Percentiles rank a stretch among this genome's conserved stretches.
Evolutionary conservation across 2,888 invertebrate genomes (phyloP).

Genomic region (Melieria crassipennis): DNA sequence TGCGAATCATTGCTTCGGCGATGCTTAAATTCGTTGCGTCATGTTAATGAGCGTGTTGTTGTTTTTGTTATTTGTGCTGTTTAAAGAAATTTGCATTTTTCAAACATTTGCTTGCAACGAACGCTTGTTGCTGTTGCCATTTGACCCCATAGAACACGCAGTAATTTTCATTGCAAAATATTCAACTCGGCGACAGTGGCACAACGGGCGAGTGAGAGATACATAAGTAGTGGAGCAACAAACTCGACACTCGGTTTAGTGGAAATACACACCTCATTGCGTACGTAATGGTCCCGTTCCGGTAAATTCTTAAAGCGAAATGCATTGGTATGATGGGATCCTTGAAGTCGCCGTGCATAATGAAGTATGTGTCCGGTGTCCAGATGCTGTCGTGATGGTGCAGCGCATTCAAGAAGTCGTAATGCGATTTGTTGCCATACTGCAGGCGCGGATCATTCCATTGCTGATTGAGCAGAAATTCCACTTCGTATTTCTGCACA

Average conservation of each 20-base stretch:
- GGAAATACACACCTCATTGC: constrained; percentile 78
- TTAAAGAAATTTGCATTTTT: constrained; percentile 30
- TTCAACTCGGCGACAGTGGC: too few species aligned
- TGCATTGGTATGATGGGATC: constrained; percentile 93
- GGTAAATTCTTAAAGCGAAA: constrained; percentile 90
- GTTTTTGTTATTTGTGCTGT: not conserved
- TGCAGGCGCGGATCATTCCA: constrained; percentile 91
- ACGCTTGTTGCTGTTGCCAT: too few species aligned
- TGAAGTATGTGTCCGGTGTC: constrained; percentile 95
- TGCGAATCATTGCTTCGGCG: not conserved
- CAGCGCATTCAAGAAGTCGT: constrained; percentile 90
- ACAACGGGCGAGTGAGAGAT: too few species aligned
- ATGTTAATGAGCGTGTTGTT: not conserved
- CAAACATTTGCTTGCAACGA: constrained; percentile 14
- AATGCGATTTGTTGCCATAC: constrained; percentile 88
- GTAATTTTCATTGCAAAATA: too few species aligned
- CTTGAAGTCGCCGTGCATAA: constrained; percentile 97
- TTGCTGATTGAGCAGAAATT: constrained; percentile 91
- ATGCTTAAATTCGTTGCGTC: too few species aligned
- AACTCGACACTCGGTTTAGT: too few species aligned
- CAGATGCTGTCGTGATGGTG: constrained; percentile 93
- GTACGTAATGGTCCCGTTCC: constrained; percentile 94
- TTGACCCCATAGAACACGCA: too few species aligned
- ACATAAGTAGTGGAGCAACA: too few species aligned
- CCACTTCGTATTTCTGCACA: constrained; percentile 92